Percentiles rank a stretch among this genome's conserved stretches.
These are phyloP conservation scores for Conus betulinus DNA, from an alignment of 1,140 invertebrate species.

Conservation along the genomic window DNA sequence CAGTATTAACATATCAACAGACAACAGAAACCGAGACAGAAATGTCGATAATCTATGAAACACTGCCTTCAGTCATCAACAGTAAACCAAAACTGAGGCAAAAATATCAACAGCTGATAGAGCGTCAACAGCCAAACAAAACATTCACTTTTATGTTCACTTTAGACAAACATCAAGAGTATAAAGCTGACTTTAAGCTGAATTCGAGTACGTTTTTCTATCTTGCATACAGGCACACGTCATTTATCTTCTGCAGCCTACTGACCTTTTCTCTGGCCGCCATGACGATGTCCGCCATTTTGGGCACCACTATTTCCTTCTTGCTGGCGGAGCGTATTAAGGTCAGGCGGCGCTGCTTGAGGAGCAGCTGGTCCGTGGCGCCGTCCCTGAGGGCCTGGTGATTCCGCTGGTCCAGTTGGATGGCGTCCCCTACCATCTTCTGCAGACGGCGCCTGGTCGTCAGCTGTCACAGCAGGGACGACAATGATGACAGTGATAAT, in stretches of 20 bases:
- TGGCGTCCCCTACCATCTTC: slow-evolving; percentile 37
- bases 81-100: no score
- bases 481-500: no score
- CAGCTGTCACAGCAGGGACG: background rate
- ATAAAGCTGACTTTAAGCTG: no score
- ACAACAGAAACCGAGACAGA: no score
- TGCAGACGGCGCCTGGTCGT: slow-evolving; percentile 33
- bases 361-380: background rate
- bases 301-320: background rate
- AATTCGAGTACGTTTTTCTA: background rate
- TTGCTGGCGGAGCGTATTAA: background rate
- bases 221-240: background rate
- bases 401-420: slow-evolving; percentile 32
- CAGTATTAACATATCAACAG: no score
- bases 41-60: no score
- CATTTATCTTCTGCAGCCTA: background rate
- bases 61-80: no score
- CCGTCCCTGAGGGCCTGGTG: background rate
- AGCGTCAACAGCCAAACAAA: background rate
- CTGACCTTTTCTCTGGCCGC: slow-evolving; percentile 18
- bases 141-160: background rate
- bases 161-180: no score
- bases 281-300: slow-evolving; percentile 19
- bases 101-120: no score
- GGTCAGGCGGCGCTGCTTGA: background rate